Percentiles rank a stretch among this genome's conserved stretches.
Evolutionary conservation across 2,797 vertebrate species (phyloP).

Genomic region (Discoglossus pictus): DNA sequence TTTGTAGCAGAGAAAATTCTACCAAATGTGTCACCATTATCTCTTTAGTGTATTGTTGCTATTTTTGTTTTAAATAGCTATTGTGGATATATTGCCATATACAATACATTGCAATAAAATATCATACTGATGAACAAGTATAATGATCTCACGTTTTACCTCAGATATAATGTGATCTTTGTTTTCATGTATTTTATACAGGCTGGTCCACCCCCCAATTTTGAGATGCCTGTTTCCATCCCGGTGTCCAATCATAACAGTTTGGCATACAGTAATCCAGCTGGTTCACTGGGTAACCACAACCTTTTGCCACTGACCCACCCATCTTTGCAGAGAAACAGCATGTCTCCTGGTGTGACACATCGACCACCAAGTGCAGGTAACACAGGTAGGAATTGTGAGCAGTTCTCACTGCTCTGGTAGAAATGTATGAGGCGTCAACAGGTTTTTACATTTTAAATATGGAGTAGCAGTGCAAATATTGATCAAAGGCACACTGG

Average conservation of each 20-base stretch:
- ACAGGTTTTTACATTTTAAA: no score
- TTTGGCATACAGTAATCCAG: conserved; percentile 93
- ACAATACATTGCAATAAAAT: background rate
- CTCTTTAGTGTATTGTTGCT: conserved; percentile 53
- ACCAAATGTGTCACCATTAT: no score
- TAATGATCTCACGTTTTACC: no score
- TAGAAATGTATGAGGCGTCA: no score
- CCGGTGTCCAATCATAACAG: conserved; percentile 96
- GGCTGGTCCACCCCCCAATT: conserved; percentile 95
- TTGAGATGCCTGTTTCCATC: conserved; percentile 98
- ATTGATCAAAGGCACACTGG: no score
- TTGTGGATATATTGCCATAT: no score
- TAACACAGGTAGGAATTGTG: conserved; percentile 76
- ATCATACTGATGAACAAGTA: background rate
- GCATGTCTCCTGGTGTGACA: conserved; percentile 97
- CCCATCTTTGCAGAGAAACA: conserved; percentile 97
- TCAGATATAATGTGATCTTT: conserved; percentile 45
- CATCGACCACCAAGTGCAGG: conserved; percentile 98
- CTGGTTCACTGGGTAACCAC: conserved; percentile 92
- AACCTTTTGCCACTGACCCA: conserved; percentile 95
- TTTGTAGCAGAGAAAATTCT: no score
- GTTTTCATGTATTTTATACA: conserved; percentile 60
- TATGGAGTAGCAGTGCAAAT: no score
- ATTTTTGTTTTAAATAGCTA: no score
- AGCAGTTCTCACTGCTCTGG: background rate